Base-by-base conservation (phyloP, 2,888 invertebrate species). In the Trichogramma dendrolimi region DNA sequence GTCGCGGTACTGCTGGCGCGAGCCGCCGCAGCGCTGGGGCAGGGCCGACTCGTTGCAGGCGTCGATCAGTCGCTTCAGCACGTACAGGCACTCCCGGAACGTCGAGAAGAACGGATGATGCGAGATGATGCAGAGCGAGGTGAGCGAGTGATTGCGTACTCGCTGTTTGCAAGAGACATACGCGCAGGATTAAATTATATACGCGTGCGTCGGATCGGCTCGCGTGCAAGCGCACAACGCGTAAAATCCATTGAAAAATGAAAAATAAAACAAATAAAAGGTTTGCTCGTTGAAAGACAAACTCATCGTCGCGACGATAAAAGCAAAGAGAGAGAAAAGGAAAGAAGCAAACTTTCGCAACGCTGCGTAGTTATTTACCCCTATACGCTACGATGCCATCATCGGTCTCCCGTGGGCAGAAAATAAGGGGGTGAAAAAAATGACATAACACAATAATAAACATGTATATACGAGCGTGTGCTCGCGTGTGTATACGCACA, bases 101-200 rank as follows among this genome's bases (percentile, higher is more conserved):
- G 93, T 95, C 67, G 97, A 92, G 82, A 99, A 96, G 83, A 99
- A 99, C 46, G 98, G 97, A 84, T 99, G 98, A 84, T 99, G 99
- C 66, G 97, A 97, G 61, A 99, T 86, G 70, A 99, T 87, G 82
- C 99, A 99, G 61, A 99, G 83, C 55, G 98, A 97, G 47, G 99
- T 99, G 70, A 99, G 82, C 10, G 97, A 96, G 80, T 96, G 94
- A 81, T 93, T 96, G 71, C 94, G 85, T 69, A 92, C 83, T 72
- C 91, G 87, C 87, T 90, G 85, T 59, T 50, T 62, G 53, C 27
- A 27, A 2, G 3, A 27, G 3, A 27, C 27, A 27, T n/a, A n/a
- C n/a, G n/a, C n/a, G n/a, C 48, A 50, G 42, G 11, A 52, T 4
- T 10, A 6, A 52, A 52, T 41, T 42, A 44, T 43, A n/a, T 42